phyloP scores from a whole-genome alignment of 2,888 invertebrate genomes.

The Nebria brevicollis region DNA sequence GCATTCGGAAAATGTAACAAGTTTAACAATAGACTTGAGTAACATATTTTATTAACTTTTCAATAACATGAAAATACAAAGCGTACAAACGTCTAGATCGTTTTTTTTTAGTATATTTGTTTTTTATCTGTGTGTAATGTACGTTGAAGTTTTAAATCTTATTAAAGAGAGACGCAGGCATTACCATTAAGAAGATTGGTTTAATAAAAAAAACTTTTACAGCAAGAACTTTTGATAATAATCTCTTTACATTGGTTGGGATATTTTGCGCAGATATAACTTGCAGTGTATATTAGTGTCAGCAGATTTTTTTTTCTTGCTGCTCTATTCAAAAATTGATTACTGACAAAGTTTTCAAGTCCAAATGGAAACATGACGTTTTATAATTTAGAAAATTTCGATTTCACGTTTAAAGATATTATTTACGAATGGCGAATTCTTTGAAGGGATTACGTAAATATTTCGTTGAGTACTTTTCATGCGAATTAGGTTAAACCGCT shows the following conservation, averaged over 20 bases:
- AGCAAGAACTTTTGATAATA: conserved; percentile 20
- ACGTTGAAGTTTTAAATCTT: conserved; percentile 16
- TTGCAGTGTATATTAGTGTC: background rate
- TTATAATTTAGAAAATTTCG: background rate
- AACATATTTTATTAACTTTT: too few relatives aligned
- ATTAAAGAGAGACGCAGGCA: conserved; percentile 17
- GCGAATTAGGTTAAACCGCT: background rate
- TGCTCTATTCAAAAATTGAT: background rate
- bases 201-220: conserved; percentile 23
- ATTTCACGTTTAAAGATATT: background rate
- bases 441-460: background rate
- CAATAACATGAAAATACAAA: too few relatives aligned
- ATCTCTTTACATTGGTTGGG: conserved; percentile 15
- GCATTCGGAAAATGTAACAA: too few relatives aligned
- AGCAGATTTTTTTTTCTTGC: background rate
- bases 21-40: too few relatives aligned
- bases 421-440: background rate
- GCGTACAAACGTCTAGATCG: too few relatives aligned
- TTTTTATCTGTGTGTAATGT: conserved; percentile 4
- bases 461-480: background rate
- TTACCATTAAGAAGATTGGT: conserved; percentile 29
- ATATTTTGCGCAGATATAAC: conserved; percentile 17
- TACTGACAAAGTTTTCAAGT: background rate
- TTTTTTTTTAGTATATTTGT: background rate
- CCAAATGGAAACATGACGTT: background rate